Evolutionary conservation across 1,140 invertebrate species (phyloP).

Genomic region (Lepidurus arcticus): DNA sequence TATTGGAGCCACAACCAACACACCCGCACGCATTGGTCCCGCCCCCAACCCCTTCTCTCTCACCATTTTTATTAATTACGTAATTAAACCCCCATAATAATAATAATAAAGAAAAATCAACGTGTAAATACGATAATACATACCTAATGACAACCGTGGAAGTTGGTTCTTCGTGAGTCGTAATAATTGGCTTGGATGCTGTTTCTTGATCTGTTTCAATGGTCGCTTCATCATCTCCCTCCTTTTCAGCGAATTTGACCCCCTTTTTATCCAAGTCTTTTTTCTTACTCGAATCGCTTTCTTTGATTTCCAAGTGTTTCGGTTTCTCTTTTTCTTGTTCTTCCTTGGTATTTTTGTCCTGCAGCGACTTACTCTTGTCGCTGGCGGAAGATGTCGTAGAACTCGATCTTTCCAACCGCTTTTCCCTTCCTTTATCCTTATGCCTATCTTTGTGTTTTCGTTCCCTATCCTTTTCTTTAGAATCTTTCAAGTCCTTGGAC

Average conservation of each 20-base stretch:
- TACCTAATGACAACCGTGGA: slow-evolving; percentile 54
- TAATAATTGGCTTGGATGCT: slow-evolving; percentile 34
- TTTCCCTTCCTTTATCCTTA: slow-evolving; percentile 40
- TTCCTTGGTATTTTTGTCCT: slow-evolving; percentile 36
- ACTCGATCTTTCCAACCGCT: slow-evolving; percentile 32
- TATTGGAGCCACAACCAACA: no score
- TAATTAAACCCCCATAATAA: no score
- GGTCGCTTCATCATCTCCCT: slow-evolving; percentile 35
- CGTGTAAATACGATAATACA: neutral
- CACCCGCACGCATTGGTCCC: no score
- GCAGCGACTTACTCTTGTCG: slow-evolving; percentile 38
- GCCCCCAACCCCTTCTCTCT: no score
- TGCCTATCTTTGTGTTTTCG: slow-evolving; percentile 38
- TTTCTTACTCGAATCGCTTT: slow-evolving; percentile 35
- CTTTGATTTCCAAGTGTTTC: slow-evolving; percentile 31
- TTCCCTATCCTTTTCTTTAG: slow-evolving; percentile 22
- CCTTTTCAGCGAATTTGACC: slow-evolving; percentile 25
- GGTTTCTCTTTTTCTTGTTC: slow-evolving; percentile 35
- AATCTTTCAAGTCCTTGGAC: neutral
- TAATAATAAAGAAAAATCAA: no score
- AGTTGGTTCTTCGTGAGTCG: slow-evolving; percentile 47
- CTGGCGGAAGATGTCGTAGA: slow-evolving; percentile 27
- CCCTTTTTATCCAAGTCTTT: slow-evolving; percentile 36
- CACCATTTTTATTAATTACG: no score
- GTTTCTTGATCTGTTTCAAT: slow-evolving; percentile 31